Base-by-base conservation (phyloP, 2,797 vertebrate species). In the Margarornis squamiger region DNA sequence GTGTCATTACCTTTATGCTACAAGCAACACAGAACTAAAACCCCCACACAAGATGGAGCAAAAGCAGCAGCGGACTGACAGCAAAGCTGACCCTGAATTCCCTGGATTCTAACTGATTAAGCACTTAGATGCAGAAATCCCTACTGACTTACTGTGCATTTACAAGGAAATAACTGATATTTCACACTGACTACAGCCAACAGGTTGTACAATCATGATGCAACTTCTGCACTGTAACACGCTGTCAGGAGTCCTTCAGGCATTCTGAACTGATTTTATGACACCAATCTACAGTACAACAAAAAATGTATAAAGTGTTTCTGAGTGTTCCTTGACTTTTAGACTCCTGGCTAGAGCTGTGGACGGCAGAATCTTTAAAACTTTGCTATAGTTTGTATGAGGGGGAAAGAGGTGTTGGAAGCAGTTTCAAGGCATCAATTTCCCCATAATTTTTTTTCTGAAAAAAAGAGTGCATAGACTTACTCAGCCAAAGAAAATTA, bases 401-500 rank as follows among this genome's bases (percentile, higher is more conserved):
- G 5, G 8, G 24, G 26, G 10, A 48, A 49, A 62, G 68, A 16
- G 65, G n/a, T 87, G 65, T 41, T n/a, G 52, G 32, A 55, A 85
- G 88, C 38, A 77, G n/a, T 91, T 86, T 88, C 41, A 88, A 84
- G 88, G 73, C 75, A 92, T 7, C 21, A 19, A 38, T 86, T 85
- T 86, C 79, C 90, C 81, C 81, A 65, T 71, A 95, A 38, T 87
- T 88, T 59, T 81, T 95, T 94, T 93, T 67, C 75, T 87, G 79
- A 90, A 90, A 78, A 61, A 62, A 91, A 88, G 54, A 85, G 75
- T 36, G 27, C 4, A 3, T 4, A 21, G 88, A 94, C 88, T 74
- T 90, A 73, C 81, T 93, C 79, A 95, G 93, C 34, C 94, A 93
- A 32, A 8, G 92, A 91, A 71, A 77, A 71, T 95, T 90, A 96